Evolutionary conservation across 2,113 vertebrate species (phyloP).

Genomic region (Callorhinus ursinus): DNA sequence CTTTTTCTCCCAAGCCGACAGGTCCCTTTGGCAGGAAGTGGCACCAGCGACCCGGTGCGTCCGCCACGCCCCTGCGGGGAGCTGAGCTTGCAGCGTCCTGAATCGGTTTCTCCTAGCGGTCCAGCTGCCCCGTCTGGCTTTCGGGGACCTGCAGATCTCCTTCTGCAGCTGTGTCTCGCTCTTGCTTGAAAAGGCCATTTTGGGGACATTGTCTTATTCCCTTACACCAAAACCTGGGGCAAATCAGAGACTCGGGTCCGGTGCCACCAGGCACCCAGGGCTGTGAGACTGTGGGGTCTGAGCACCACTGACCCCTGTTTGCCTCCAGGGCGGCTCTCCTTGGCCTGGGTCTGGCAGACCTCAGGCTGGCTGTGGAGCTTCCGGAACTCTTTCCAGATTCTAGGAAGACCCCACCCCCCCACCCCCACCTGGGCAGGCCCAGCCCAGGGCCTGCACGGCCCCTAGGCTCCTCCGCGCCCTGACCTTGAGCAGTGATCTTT

Average conservation of each 20-base stretch:
- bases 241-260: neutral
- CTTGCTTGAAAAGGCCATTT: neutral
- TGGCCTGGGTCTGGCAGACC: neutral
- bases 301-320: neutral
- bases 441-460: neutral
- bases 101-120: rapidly evolving
- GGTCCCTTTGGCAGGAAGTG: neutral
- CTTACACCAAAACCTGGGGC: neutral
- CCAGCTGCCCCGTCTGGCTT: rapidly evolving
- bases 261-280: neutral
- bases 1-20: rapidly evolving
- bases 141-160: neutral
- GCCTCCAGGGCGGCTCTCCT: neutral
- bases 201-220: neutral
- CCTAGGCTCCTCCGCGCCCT: neutral
- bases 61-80: rapidly evolving
- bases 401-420: neutral
- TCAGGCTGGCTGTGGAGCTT: neutral
- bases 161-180: neutral
- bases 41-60: rapidly evolving
- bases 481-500: neutral
- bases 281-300: neutral
- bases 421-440: neutral
- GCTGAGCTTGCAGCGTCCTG: rapidly evolving
- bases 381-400: neutral